Evolutionary conservation across 1,140 invertebrate genomes (phyloP).

Genomic region (Cotesia typhae): DNA sequence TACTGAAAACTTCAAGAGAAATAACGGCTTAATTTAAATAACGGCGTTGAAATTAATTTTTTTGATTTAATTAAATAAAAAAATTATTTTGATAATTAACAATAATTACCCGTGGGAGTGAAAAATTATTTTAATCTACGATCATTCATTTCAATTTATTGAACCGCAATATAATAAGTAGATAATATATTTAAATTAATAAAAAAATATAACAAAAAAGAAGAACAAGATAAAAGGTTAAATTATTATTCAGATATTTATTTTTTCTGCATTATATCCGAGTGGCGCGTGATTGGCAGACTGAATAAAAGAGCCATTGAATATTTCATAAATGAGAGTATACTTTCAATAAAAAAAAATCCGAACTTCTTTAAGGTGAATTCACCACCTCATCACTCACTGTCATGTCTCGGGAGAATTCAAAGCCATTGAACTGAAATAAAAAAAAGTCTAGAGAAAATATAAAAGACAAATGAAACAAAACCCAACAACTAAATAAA

Average conservation of each 20-base stretch:
- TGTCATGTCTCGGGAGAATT: slow-evolving; percentile 64
- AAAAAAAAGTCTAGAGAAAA: neutral
- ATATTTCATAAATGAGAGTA: slow-evolving; percentile 5
- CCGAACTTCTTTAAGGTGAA: slow-evolving; percentile 7
- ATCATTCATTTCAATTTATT: no score
- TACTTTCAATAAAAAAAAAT: neutral
- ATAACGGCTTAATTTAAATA: no score
- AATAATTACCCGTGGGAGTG: no score
- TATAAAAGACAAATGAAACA: neutral
- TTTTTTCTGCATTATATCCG: neutral
- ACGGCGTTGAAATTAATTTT: no score
- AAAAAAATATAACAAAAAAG: no score
- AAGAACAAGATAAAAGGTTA: no score
- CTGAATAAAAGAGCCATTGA: neutral
- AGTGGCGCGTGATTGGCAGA: neutral
- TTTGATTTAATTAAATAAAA: no score
- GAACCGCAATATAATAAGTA: no score
- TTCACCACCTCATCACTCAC: slow-evolving; percentile 58
- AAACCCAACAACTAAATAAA: neutral
- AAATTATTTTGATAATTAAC: no score
- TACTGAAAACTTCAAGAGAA: no score
- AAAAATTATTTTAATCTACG: no score
- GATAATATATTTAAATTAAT: no score
- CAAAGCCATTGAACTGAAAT: slow-evolving; percentile 55
- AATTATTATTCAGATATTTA: slow-evolving; percentile 5